Conservation (phyloP, 2,888 invertebrate species). For the Leistus spinibarbis region DNA sequence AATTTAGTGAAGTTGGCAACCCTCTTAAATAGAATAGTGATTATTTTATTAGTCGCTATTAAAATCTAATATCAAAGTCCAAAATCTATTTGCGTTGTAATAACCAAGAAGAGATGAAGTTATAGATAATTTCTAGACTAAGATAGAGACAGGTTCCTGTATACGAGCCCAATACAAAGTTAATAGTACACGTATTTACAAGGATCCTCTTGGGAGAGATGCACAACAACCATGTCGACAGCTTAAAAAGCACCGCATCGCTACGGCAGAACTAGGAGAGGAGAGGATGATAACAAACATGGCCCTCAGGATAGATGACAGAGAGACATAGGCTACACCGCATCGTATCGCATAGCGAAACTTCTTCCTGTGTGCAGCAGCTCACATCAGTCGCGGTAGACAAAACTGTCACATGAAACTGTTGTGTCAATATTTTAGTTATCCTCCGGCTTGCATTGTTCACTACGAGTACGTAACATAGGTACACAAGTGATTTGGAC, state of each 20-base stretch:
- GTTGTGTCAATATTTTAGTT: neutral
- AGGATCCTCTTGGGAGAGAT: neutral
- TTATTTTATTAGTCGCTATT: too few relatives aligned
- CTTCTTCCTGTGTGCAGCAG: neutral
- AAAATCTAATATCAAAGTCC: too few relatives aligned
- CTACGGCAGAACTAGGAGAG: too few relatives aligned
- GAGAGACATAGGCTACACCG: neutral
- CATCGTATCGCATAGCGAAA: neutral
- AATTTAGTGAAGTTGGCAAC: too few relatives aligned
- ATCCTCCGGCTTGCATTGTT: neutral
- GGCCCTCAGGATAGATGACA: neutral
- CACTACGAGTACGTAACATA: neutral
- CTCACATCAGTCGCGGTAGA: neutral
- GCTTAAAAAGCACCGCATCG: neutral
- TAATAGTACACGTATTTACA: neutral
- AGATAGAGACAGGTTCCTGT: neutral
- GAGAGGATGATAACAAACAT: slow-evolving; percentile 4
- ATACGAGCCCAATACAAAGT: neutral
- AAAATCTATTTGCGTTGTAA: too few relatives aligned
- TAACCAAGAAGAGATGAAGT: too few relatives aligned
- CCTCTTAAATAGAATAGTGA: too few relatives aligned
- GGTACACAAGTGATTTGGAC: neutral
- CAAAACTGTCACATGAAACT: neutral
- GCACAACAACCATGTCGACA: neutral
- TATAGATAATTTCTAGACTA: neutral